Conservation (phyloP, 2,888 invertebrate species). For the Ormyrus pomaceus region DNA sequence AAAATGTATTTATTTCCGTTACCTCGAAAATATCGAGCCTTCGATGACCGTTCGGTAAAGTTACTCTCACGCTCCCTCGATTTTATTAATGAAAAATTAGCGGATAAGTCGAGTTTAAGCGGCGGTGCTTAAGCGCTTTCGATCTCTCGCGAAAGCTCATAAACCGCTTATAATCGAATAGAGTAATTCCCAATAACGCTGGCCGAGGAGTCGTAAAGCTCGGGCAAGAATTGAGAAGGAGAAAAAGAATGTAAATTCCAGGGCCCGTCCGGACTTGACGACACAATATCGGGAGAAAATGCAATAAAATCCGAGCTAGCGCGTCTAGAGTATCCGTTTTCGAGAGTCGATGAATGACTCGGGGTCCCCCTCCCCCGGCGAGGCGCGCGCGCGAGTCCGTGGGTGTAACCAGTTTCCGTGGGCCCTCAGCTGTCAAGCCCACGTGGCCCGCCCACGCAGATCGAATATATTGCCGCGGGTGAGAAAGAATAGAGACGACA, state of each 20-base stretch:
- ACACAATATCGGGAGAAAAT: neutral
- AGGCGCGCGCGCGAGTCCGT: slow-evolving; percentile 58
- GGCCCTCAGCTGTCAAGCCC: slow-evolving; percentile 74
- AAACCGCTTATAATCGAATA: slow-evolving; percentile 27
- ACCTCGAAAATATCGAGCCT: too few species aligned
- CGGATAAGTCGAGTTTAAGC: neutral
- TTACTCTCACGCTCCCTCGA: neutral
- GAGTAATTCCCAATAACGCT: slow-evolving; percentile 28
- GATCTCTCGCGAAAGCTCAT: slow-evolving; percentile 34
- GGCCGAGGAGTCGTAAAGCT: slow-evolving; percentile 10
- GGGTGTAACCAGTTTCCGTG: slow-evolving; percentile 74
- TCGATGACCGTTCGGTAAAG: too few species aligned
- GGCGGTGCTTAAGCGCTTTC: neutral
- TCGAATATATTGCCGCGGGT: slow-evolving; percentile 67
- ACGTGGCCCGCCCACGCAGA: slow-evolving; percentile 74
- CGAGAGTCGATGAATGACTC: slow-evolving; percentile 33
- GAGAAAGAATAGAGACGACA: slow-evolving; percentile 59
- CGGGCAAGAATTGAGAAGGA: neutral
- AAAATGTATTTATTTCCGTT: too few species aligned
- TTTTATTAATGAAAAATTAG: slow-evolving; percentile 11
- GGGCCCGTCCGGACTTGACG: neutral
- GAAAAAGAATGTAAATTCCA: slow-evolving; percentile 17
- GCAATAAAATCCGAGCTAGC: slow-evolving; percentile 25
- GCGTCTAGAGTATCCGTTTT: slow-evolving; percentile 23
- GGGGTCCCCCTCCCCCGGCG: neutral